phyloP scores from a whole-genome alignment of 2,888 invertebrate species.

The Xylophagus ater region DNA sequence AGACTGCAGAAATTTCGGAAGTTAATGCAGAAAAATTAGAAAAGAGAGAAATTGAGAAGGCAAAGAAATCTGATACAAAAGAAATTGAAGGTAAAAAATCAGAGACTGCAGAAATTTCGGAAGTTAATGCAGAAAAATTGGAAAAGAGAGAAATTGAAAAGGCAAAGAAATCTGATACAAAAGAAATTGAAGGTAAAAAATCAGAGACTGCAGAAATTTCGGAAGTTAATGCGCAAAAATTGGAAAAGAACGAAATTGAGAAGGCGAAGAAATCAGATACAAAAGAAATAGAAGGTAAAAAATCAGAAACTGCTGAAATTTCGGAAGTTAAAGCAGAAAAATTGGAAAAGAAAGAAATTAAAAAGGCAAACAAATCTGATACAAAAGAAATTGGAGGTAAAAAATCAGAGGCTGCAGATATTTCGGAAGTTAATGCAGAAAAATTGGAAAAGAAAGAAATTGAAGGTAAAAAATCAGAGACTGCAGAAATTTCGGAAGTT shows the following conservation, averaged over 20 bases:
- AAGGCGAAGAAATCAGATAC: background rate
- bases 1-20: background rate
- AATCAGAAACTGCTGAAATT: constrained; percentile 1
- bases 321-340: background rate
- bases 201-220: background rate
- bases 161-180: constrained; percentile 3
- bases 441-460: background rate
- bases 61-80: constrained; percentile 1
- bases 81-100: constrained; percentile 4
- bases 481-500: constrained; percentile 14
- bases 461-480: constrained; percentile 1
- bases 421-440: constrained; percentile 4
- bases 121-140: constrained; percentile 3
- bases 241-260: constrained; percentile 4
- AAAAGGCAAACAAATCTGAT: constrained; percentile 20
- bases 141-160: constrained; percentile 5
- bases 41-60: background rate
- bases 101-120: constrained; percentile 13
- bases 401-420: constrained; percentile 13
- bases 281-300: background rate
- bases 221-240: constrained; percentile 1
- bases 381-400: constrained; percentile 16
- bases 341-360: constrained; percentile 10
- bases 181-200: constrained; percentile 6
- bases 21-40: too few relatives aligned